A percentile compares a stretch with the other conserved stretches of the same genome.
Conservation (phyloP, 2,888 invertebrate genomes). For the Pandemis cinnamomeana region DNA sequence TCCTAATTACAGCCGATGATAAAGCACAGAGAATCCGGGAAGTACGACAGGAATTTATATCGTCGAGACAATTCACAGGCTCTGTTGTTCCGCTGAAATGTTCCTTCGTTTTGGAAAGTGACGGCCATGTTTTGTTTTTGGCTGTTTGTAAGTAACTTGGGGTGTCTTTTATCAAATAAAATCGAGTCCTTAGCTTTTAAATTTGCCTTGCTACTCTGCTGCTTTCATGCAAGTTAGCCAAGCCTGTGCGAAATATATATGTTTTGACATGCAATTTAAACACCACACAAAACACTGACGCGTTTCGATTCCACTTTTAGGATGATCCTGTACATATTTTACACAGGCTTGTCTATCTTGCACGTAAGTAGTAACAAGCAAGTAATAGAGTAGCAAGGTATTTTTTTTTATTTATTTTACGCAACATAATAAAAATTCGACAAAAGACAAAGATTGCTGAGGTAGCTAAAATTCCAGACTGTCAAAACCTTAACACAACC, state of each 20-base stretch:
- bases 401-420: background rate
- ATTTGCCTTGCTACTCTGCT: no score
- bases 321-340: no score
- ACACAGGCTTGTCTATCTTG: background rate
- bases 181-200: no score
- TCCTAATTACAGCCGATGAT: conserved; percentile 73
- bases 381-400: no score
- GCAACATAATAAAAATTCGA: background rate
- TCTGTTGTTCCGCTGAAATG: conserved; percentile 17
- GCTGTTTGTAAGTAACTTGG: background rate
- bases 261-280: no score
- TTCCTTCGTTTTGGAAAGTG: conserved; percentile 4
- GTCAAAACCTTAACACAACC: background rate
- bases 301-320: no score
- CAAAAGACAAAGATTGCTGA: background rate
- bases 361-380: no score
- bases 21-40: conserved; percentile 60
- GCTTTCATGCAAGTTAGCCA: no score
- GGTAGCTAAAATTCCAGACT: background rate
- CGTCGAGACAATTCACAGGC: conserved; percentile 32
- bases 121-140: background rate
- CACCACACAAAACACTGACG: no score
- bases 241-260: no score
- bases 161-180: no score
- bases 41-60: conserved; percentile 33